Percentiles rank a stretch among this genome's conserved stretches.
Conservation (phyloP, 2,797 vertebrate species). For the Myotis planiceps region DNA sequence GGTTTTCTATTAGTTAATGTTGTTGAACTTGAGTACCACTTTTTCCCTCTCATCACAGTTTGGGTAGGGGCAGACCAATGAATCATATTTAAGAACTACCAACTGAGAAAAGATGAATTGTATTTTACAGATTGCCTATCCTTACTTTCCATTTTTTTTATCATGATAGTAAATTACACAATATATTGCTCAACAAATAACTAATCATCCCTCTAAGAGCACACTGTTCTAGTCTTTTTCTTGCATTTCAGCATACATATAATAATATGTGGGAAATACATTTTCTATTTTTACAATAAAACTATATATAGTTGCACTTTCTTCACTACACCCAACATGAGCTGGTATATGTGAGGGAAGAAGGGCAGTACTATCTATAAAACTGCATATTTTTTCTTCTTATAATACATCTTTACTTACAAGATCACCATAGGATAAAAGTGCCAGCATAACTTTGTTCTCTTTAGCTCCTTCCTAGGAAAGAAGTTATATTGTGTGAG, state of each 20-base stretch:
- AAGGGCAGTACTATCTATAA: background rate
- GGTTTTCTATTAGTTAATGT: background rate
- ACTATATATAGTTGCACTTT: background rate
- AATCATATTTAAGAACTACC: background rate
- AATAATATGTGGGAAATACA: background rate
- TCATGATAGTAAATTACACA: background rate
- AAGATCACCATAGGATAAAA: background rate
- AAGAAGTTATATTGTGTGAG: slow-evolving; percentile 47
- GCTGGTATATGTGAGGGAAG: background rate
- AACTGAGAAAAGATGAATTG: background rate
- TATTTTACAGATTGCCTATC: background rate
- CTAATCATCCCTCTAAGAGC: background rate
- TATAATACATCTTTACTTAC: background rate
- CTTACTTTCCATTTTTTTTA: background rate
- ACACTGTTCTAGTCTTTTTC: background rate
- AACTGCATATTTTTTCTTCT: background rate
- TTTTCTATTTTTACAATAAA: slow-evolving; percentile 17
- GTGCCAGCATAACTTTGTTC: background rate
- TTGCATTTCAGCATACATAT: background rate
- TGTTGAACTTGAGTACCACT: background rate
- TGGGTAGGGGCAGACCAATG: background rate
- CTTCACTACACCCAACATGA: background rate
- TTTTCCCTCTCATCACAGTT: background rate
- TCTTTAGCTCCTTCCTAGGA: background rate
- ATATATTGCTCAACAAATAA: background rate